Base-by-base conservation (phyloP, 1,140 invertebrate species). In the Muscidifurax raptorellus region DNA sequence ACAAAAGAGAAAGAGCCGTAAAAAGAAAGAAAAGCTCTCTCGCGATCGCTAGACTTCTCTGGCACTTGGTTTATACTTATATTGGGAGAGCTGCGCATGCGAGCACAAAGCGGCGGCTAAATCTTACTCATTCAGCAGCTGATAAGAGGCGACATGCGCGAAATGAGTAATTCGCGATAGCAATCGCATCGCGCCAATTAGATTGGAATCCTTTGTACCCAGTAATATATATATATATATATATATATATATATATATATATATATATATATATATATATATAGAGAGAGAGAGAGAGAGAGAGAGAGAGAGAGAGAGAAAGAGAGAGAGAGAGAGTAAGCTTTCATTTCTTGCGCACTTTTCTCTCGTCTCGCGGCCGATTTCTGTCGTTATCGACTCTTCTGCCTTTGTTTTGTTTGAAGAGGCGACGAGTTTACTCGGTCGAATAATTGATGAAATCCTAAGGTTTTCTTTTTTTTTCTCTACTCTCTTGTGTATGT, bases 171-270 rank as follows among this genome's bases (percentile, higher is more conserved):
- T 82, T 77, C 36, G 15, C 52, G 79, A 85, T 85, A 85, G 72
- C 47, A 30, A 82, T 85, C 75, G 80, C 84, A 85, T 77, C 30
- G 64, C 44, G 64, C 80, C 84, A 82, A 85, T 85, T 85, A 85
- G 66, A 82, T 72, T 79, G 66, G 66, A 85, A 82, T 82, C 74
- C 84, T 85, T 85, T 85, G 80, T 85, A 59, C 10, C 15, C 28
- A 3, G 27, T 27, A 64, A 18, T 77, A 22, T 18, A 10, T 30
- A 25, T 77, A 28, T 22, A 18, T 36, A 28, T 76, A 76, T 44
- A 44, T 36, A 47, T 40, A 22, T 75, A 25, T n/a, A 7, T 40
- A 44, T 75, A n/a, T 9, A n/a, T 28, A 25, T 74, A 74, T 27
- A 22, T 28, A n/a, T n/a, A n/a, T n/a, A n/a, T n/a, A n/a, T n/a